These are phyloP conservation scores for Cancer borealis DNA, from an alignment of 2,888 invertebrate genomes.

Conservation along the genomic window DNA sequence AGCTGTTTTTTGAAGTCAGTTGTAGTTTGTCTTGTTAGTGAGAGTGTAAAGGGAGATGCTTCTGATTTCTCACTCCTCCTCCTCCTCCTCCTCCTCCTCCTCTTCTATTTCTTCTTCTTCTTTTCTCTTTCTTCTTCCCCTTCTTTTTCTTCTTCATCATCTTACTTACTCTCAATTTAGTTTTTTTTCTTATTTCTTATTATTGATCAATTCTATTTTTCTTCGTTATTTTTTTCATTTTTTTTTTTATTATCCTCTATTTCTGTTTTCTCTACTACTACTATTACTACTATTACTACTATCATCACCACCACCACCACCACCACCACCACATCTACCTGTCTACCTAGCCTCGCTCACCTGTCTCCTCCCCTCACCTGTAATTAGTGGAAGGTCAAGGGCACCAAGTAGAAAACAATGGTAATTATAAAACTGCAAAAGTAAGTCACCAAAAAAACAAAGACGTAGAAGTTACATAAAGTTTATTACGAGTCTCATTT, in stretches of 20 bases:
- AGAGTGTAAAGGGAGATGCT: too few species aligned
- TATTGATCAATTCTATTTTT: too few species aligned
- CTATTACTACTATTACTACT: not conserved
- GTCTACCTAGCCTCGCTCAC: too few species aligned
- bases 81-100: not conserved
- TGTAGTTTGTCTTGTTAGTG: too few species aligned
- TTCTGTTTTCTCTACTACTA: not conserved
- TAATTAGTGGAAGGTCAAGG: not conserved
- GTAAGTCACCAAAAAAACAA: not conserved
- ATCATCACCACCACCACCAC: not conserved
- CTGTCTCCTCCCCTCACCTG: not conserved
- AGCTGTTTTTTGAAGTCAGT: too few species aligned
- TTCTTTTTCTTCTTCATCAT: too few species aligned
- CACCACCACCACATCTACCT: not conserved
- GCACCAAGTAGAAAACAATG: not conserved
- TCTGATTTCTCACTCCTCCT: too few species aligned
- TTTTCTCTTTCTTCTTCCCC: not conserved
- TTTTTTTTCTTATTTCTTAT: too few species aligned
- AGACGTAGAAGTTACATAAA: not conserved
- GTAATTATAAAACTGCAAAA: not conserved
- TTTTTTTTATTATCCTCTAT: not conserved
- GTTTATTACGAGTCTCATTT: too few species aligned
- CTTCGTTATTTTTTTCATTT: too few species aligned
- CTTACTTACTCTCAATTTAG: too few species aligned
- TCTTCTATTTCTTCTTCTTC: not conserved